phyloP scores from a whole-genome alignment of 2,888 invertebrate species.

The Oligia latruncula region DNA sequence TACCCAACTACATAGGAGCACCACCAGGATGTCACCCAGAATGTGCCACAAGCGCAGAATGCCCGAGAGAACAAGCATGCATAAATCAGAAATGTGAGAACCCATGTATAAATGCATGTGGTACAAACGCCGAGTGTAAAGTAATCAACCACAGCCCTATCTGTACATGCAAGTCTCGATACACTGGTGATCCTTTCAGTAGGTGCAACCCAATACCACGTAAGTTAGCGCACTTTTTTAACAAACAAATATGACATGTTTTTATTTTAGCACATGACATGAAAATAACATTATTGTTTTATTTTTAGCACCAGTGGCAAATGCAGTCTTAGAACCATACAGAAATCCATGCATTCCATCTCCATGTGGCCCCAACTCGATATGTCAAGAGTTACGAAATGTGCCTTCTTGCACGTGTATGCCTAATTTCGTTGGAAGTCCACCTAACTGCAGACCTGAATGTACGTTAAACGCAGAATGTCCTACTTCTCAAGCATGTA shows the following conservation, averaged over 20 bases:
- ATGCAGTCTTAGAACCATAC: slow-evolving; percentile 86
- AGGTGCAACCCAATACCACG: slow-evolving; percentile 90
- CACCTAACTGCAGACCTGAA: slow-evolving; percentile 93
- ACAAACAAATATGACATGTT: not conserved
- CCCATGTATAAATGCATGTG: slow-evolving; percentile 93
- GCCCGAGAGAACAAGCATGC: slow-evolving; percentile 93
- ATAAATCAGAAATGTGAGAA: slow-evolving; percentile 94
- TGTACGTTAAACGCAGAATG: slow-evolving; percentile 93
- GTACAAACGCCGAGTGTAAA: slow-evolving; percentile 92
- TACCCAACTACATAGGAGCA: slow-evolving; percentile 92
- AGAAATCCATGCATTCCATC: slow-evolving; percentile 90
- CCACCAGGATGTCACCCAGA: slow-evolving; percentile 95
- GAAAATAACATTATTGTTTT: slow-evolving; percentile 62
- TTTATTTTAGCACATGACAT: not conserved
- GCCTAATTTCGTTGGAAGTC: slow-evolving; percentile 90
- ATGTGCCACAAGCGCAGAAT: slow-evolving; percentile 94
- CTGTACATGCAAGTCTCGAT: slow-evolving; percentile 92
- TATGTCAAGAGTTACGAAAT: slow-evolving; percentile 90
- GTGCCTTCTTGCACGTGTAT: slow-evolving; percentile 92
- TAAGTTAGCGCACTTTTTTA: slow-evolving; percentile 74
- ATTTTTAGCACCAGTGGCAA: slow-evolving; percentile 86
- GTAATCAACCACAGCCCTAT: slow-evolving; percentile 95
- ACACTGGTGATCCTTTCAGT: slow-evolving; percentile 93
- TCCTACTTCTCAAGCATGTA: slow-evolving; percentile 91
- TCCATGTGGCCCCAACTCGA: slow-evolving; percentile 93